Base-by-base conservation (phyloP, 1,140 invertebrate genomes). In the Drosophila arawakana region DNA sequence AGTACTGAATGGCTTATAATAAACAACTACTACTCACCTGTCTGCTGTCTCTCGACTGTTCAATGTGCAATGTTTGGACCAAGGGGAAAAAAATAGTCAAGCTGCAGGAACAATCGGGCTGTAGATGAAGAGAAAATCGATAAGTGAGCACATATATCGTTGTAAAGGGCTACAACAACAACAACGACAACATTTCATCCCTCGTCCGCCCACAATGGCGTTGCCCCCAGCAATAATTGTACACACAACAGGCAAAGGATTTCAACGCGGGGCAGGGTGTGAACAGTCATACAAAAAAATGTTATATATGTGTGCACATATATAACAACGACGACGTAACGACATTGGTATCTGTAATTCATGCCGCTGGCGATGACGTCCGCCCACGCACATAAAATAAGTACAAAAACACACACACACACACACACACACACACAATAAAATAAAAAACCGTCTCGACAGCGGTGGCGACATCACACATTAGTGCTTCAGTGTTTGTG, bases 351-450 rank as follows among this genome's bases (percentile, higher is more conserved):
- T 75, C 59, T 59, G 57, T 37, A 58, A 69, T 15, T 37, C 59
- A 68, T 70, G 63, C 65, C 60, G 39, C 68, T 81, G 78, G 41
- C 57, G 49, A 59, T 74, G 72, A 74, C 72, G 72, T 74, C 43
- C 72, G 69, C 83, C 83, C 83, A 88, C 83, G 81, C 83, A 88
- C 67, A 55, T 70, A 63, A 63, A 76, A 79, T 44, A 55, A 63
- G 18, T 25, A 63, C 46, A 50, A 35, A 18, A 39, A 25, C 41
- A 49, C 7, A 49, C 7, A 21, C 46, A 57, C 7, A 57, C 44
- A 25, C 41, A 49, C 7, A 49, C 7, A 21, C 46, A 57, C 7
- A 57, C 44, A 41, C 15, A 5, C 44, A 60, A 70, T 44, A 57
- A 18, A 52, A 39, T 54, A 60, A 7, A 43, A 52, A 49, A 69